These are phyloP conservation scores for Pyrrhosoma nymphula DNA, from an alignment of 2,888 invertebrate genomes.

Conservation along the genomic window DNA sequence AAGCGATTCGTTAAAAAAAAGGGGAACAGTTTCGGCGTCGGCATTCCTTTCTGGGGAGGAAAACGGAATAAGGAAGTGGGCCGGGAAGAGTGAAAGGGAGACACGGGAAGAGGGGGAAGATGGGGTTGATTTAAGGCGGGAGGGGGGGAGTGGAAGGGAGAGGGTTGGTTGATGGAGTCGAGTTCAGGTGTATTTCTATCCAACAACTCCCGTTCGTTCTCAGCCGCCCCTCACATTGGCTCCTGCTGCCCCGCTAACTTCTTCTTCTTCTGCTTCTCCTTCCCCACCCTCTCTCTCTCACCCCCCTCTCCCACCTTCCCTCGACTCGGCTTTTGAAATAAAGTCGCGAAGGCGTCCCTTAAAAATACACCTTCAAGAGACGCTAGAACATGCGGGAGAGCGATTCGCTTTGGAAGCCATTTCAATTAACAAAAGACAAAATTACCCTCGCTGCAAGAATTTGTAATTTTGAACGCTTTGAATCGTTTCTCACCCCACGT, in stretches of 20 bases:
- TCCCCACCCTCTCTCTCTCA: not conserved
- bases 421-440: constrained; percentile 36
- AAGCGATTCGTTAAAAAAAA: constrained; percentile 47
- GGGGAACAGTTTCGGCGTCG: not conserved
- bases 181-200: not conserved
- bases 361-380: not conserved
- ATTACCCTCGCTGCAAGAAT: not conserved
- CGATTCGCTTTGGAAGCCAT: constrained; percentile 7
- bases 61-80: not conserved
- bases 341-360: not conserved
- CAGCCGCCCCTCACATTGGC: not conserved
- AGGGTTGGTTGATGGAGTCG: not conserved
- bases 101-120: not conserved
- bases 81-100: not conserved
- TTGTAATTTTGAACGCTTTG: constrained; percentile 32
- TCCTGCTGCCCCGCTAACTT: not conserved
- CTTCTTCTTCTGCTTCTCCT: not conserved
- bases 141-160: not conserved
- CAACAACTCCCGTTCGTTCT: not conserved
- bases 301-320: not conserved
- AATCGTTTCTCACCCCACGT: not conserved
- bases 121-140: not conserved
- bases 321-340: not conserved
- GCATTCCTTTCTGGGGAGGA: not conserved
- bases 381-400: not conserved